Conservation (phyloP, 2,888 invertebrate genomes). For the Pantelozetes paolii region DNA sequence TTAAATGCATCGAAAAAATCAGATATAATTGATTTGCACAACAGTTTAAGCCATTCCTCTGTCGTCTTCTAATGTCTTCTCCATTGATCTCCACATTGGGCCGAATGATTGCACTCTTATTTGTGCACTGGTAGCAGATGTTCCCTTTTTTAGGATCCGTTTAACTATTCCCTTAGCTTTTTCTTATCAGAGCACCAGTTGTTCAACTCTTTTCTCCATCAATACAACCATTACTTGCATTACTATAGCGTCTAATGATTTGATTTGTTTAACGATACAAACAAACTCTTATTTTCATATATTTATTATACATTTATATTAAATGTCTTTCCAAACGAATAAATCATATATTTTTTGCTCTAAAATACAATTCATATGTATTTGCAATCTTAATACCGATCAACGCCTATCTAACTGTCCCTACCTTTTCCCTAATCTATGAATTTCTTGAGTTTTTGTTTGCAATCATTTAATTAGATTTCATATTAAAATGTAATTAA, state of each 20-base stretch:
- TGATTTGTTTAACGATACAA: neutral
- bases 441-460: too few species aligned
- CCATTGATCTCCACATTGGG: constrained; percentile 8
- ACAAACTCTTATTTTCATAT: neutral
- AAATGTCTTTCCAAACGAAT: too few species aligned
- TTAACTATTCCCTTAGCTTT: neutral
- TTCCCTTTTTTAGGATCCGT: constrained; percentile 6
- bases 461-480: too few species aligned
- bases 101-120: constrained; percentile 16
- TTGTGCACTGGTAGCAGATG: constrained; percentile 32
- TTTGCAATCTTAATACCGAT: too few species aligned
- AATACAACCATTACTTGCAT: neutral
- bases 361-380: too few species aligned
- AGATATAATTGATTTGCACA: constrained; percentile 30
- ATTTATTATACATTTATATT: too few species aligned
- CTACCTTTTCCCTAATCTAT: too few species aligned
- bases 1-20: constrained; percentile 5
- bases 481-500: too few species aligned
- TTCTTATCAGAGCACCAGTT: neutral
- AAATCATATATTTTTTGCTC: too few species aligned
- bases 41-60: constrained; percentile 1
- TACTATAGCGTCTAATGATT: neutral
- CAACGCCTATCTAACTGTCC: too few species aligned
- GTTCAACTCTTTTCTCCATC: constrained; percentile 11
- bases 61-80: constrained; percentile 22